Evolutionary conservation across 2,113 vertebrate genomes (phyloP).

Genomic region (Abramis brama): DNA sequence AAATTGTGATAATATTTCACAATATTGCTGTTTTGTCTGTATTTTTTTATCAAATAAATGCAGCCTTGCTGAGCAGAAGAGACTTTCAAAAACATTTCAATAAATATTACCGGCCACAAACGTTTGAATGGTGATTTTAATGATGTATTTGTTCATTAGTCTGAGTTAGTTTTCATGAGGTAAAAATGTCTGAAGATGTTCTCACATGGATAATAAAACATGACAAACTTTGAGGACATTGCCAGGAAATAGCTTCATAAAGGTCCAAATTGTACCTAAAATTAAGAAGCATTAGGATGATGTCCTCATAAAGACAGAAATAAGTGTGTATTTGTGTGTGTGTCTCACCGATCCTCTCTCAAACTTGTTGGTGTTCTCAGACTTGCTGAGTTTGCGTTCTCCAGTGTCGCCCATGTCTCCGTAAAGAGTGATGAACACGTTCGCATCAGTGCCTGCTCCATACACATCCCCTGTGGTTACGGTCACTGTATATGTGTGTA

Average conservation of each 20-base stretch:
- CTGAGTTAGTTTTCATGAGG: not conserved
- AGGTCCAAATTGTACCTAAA: not conserved
- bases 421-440: constrained; percentile 92
- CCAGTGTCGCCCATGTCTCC: constrained; percentile 94
- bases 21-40: too few species aligned
- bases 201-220: not conserved
- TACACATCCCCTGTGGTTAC: constrained; percentile 91
- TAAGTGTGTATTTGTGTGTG: not conserved
- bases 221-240: not conserved
- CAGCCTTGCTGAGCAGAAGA: too few species aligned
- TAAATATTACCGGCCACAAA: not conserved
- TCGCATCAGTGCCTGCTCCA: constrained; percentile 90
- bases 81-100: not conserved
- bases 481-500: constrained; percentile 87
- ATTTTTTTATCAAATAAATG: too few species aligned
- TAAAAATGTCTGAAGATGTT: not conserved
- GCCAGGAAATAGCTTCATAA: not conserved
- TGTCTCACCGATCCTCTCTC: constrained; percentile 88
- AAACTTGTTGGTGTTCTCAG: constrained; percentile 95
- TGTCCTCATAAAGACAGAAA: not conserved
- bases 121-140: not conserved
- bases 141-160: not conserved
- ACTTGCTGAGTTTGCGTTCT: constrained; percentile 94
- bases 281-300: not conserved
- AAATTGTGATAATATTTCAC: too few species aligned